A percentile compares a stretch with the other conserved stretches of the same genome.
Conservation (phyloP, 2,797 vertebrate genomes). For the Gobionotothen gibberifrons region DNA sequence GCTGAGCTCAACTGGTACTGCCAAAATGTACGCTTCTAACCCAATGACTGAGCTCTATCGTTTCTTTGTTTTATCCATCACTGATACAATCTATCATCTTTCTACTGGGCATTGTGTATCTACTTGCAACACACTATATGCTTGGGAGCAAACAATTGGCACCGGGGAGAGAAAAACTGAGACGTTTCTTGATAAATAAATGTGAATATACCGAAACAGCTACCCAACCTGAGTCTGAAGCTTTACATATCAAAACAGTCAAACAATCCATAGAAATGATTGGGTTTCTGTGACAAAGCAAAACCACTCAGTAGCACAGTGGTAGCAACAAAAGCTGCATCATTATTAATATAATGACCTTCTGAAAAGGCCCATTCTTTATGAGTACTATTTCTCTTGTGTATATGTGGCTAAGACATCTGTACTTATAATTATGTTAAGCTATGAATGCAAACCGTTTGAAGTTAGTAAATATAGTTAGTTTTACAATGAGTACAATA, state of each 20-base stretch:
- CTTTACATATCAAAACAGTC: background rate
- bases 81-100: background rate
- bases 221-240: background rate
- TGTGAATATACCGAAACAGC: background rate
- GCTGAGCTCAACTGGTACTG: background rate
- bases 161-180: too few species aligned
- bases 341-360: too few species aligned
- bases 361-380: too few species aligned
- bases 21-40: background rate
- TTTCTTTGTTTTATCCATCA: background rate
- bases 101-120: background rate
- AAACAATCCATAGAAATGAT: background rate
- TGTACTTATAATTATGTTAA: too few species aligned
- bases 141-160: background rate
- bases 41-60: too few species aligned
- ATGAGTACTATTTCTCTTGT: too few species aligned
- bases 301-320: background rate
- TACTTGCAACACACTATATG: background rate
- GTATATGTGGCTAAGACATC: too few species aligned
- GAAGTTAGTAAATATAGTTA: too few species aligned
- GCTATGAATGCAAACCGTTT: too few species aligned
- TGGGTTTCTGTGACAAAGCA: background rate
- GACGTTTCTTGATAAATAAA: background rate
- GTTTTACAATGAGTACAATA: too few species aligned
- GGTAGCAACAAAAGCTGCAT: too few species aligned